A percentile compares a stretch with the other conserved stretches of the same genome.
Evolutionary conservation across 2,888 invertebrate genomes (phyloP).

Genomic region (Physocephala rufipes): DNA sequence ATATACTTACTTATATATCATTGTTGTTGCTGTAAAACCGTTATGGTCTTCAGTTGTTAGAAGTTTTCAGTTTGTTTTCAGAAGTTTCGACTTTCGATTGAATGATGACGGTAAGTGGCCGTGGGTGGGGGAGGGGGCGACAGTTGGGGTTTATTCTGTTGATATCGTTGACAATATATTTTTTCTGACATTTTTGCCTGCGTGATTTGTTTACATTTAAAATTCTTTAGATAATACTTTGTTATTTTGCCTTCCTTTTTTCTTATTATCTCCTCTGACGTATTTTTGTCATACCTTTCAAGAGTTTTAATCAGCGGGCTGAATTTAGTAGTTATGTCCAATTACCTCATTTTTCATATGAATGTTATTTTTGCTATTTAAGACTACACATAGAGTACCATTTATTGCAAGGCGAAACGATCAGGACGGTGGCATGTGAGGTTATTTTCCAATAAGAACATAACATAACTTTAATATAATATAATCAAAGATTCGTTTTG

Average conservation of each 20-base stretch:
- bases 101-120: too few relatives aligned
- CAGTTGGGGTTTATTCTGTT: neutral
- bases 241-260: neutral
- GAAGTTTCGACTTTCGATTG: too few relatives aligned
- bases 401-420: too few relatives aligned
- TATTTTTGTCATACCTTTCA: neutral
- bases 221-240: neutral
- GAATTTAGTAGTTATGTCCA: neutral
- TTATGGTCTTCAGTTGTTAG: too few relatives aligned
- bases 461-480: too few relatives aligned
- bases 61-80: too few relatives aligned
- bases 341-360: neutral
- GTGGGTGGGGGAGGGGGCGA: too few relatives aligned
- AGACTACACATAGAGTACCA: neutral
- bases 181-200: neutral
- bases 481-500: too few relatives aligned
- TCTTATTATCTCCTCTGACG: neutral
- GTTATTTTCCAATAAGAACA: too few relatives aligned
- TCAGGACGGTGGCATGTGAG: too few relatives aligned
- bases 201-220: neutral
- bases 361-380: neutral
- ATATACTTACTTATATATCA: too few relatives aligned
- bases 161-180: slow-evolving; percentile 9
- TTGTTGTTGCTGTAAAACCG: too few relatives aligned
- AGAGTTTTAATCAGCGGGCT: neutral